Conservation (phyloP, 2,113 vertebrate species). For the Myrmecophaga tridactyla region DNA sequence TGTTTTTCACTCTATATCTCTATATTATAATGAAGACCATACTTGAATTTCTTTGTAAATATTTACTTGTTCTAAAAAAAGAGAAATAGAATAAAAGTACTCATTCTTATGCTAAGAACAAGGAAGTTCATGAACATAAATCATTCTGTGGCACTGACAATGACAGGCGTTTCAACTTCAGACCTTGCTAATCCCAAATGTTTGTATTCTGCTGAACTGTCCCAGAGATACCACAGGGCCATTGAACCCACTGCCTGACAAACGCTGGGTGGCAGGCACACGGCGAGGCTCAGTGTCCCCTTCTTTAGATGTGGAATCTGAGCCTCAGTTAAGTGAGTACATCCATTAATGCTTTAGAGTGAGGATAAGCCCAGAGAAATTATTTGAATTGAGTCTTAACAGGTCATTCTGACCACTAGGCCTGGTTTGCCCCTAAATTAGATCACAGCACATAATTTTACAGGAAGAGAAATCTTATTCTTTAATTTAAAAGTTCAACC, state of each 20-base stretch:
- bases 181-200: fast-evolving
- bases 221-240: background rate
- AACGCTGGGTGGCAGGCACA: too few relatives aligned
- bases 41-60: background rate
- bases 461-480: background rate
- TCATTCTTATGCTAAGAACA: background rate
- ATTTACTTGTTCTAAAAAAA: constrained; percentile 41
- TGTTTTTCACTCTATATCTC: background rate
- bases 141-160: background rate
- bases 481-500: constrained; percentile 11
- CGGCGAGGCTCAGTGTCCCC: background rate
- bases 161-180: background rate
- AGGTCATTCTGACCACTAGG: background rate
- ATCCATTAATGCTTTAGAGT: background rate
- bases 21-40: background rate
- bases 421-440: constrained; percentile 65
- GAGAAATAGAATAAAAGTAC: constrained; percentile 23
- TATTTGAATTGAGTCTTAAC: constrained; percentile 33
- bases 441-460: constrained; percentile 7
- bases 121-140: constrained; percentile 31
- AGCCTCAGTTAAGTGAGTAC: background rate
- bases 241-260: fast-evolving
- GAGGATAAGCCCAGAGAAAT: constrained; percentile 9
- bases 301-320: background rate
- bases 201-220: background rate